These are phyloP conservation scores for Bellardia pandia DNA, from an alignment of 2,888 invertebrate species.

Conservation along the genomic window DNA sequence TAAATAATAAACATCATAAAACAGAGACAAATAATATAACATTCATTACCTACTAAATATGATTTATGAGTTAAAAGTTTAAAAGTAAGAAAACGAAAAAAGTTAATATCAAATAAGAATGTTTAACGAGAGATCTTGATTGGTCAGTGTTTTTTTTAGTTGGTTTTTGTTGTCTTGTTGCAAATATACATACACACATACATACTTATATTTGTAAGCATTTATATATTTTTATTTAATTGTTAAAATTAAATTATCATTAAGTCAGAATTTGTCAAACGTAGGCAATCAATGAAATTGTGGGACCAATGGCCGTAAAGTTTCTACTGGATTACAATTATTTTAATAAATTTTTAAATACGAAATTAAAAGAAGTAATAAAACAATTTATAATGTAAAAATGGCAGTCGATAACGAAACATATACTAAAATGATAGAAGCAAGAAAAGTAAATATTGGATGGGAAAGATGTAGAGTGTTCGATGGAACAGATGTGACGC, in stretches of 20 bases:
- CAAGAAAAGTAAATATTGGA: too few relatives aligned
- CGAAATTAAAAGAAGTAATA: too few relatives aligned
- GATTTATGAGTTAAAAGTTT: constrained; percentile 62
- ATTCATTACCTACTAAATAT: constrained; percentile 25
- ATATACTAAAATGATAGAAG: too few relatives aligned
- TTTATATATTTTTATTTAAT: not conserved
- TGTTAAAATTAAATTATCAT: not conserved
- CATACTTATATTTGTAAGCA: not conserved
- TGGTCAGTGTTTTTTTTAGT: constrained; percentile 10
- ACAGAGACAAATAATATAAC: constrained; percentile 38
- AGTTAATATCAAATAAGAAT: constrained; percentile 1
- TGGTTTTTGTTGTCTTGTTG: not conserved
- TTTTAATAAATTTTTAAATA: too few relatives aligned
- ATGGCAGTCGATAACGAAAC: too few relatives aligned
- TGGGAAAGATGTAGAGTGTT: too few relatives aligned
- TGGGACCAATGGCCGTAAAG: too few relatives aligned
- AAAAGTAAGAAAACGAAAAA: constrained; percentile 23
- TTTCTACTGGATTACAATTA: too few relatives aligned
- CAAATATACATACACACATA: not conserved
- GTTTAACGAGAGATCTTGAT: constrained; percentile 16
- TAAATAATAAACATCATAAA: constrained; percentile 1
- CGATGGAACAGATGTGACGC: too few relatives aligned
- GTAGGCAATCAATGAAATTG: too few relatives aligned
- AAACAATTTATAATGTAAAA: too few relatives aligned
- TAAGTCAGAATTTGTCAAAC: too few relatives aligned